These are phyloP conservation scores for Gambusia affinis DNA, from an alignment of 2,113 vertebrate genomes.

Conservation along the genomic window DNA sequence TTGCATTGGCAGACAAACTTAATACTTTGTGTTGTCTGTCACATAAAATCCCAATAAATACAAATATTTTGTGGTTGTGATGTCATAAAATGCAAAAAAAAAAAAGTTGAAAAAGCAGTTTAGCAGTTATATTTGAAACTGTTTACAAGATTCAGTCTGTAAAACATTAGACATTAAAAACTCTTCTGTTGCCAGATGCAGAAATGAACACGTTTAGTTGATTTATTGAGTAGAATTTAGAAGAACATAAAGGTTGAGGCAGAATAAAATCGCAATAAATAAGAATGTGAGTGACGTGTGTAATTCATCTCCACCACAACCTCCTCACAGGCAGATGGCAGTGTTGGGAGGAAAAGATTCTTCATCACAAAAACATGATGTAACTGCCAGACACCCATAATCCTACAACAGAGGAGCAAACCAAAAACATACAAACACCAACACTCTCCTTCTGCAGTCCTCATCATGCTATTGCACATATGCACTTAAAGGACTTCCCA, in stretches of 20 bases:
- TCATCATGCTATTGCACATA: constrained; percentile 12
- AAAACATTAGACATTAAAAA: background rate
- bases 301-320: constrained; percentile 3
- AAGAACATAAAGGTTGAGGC: background rate
- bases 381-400: constrained; percentile 67
- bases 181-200: background rate
- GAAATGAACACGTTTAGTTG: background rate
- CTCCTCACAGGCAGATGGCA: constrained; percentile 78
- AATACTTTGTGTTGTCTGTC: too few relatives aligned
- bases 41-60: too few relatives aligned
- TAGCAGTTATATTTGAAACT: background rate
- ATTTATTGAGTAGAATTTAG: background rate
- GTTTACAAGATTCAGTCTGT: background rate
- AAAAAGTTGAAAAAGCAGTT: background rate
- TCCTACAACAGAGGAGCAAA: constrained; percentile 32
- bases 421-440: constrained; percentile 46
- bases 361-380: constrained; percentile 76
- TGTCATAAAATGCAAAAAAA: background rate
- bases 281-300: background rate
- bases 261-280: background rate
- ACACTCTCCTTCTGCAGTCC: constrained; percentile 22
- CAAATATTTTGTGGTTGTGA: too few relatives aligned
- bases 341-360: constrained; percentile 61
- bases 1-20: too few relatives aligned
- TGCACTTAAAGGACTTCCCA: constrained; percentile 1